Percentiles rank a stretch among this genome's conserved stretches.
phyloP scores from a whole-genome alignment of 2,113 vertebrate genomes.

The Sturnira hondurensis region DNA sequence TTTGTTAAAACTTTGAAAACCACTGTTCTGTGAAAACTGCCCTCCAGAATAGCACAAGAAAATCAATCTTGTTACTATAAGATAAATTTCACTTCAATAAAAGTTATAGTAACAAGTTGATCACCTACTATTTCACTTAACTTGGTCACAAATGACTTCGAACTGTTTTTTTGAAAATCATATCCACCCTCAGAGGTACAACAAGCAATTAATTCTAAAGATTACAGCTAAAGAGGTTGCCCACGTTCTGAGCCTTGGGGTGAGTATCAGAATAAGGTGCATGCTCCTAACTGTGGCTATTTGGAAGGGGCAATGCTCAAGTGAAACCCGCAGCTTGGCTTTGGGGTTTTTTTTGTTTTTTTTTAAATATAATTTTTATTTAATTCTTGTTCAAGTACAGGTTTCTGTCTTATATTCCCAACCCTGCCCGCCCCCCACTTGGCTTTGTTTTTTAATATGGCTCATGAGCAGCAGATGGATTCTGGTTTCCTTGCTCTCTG shows the following conservation, averaged over 20 bases:
- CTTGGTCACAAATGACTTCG: conserved; percentile 32
- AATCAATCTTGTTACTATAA: conserved; percentile 15
- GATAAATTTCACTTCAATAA: conserved; percentile 43
- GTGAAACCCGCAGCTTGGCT: neutral
- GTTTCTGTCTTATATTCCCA: too few relatives aligned
- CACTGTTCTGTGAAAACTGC: conserved; percentile 13
- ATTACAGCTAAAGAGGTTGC: neutral
- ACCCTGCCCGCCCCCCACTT: too few relatives aligned
- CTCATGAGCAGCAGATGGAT: neutral
- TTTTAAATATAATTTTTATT: too few relatives aligned
- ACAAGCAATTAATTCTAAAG: neutral
- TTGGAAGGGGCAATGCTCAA: neutral
- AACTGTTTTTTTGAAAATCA: neutral
- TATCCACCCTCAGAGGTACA: neutral
- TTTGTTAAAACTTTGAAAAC: conserved; percentile 51
- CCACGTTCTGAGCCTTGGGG: accelerated
- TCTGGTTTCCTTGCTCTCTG: neutral
- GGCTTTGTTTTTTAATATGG: neutral
- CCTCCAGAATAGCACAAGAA: conserved; percentile 13
- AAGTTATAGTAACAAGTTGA: neutral
- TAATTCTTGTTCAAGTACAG: too few relatives aligned
- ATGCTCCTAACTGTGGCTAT: accelerated
- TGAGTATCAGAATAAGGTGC: neutral
- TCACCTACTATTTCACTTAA: neutral
- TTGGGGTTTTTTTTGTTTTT: too few relatives aligned